Base-by-base conservation (phyloP, 2,888 invertebrate genomes). In the Rhimphoctona megacephalus region DNA sequence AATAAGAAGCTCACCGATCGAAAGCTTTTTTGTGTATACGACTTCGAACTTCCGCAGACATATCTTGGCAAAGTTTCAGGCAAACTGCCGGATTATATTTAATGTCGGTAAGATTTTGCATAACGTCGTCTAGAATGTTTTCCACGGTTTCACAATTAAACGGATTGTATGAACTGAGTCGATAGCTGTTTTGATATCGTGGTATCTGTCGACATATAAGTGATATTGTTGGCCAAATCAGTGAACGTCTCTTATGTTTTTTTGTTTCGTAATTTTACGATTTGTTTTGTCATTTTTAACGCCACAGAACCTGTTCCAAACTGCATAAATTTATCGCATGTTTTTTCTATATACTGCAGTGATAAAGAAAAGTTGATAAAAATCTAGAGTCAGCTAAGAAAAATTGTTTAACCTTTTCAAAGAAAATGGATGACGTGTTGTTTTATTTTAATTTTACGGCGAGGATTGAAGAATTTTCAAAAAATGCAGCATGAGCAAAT, bases 101-200 rank as follows among this genome's bases (percentile, higher is more conserved):
- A 0, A 90, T 54, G 25, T 86, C 88, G 9, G 78, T 79, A 30
- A 93, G 87, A 0, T 72, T 33, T 1, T 80, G 85, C 91, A 93
- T 91, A 19, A 91, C 89, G 14, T 85, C 57, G 17, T 87, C 85
- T 39, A 93, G 88, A 57, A 93, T 91, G 52, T 85, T 89, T 70
- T 93, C 92, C 8, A 90, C 90, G 0, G 85, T 74, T 46, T 91
- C 88, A 19, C 70, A 78, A 0, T 88, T 83, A 46, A 90, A 91
- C 0, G 90, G 90, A 69, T 91, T 87, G 39, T 84, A 77, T 2
- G 92, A 74, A 46, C 84, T 69, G 0, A 93, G 88, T 6, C 90
- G 89, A 83, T 92, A 93, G 70, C 90, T 93, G 85, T 93, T 93
- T 81, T 92, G 92, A 49, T 91, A 93, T 82, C 85, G 90, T 14